Conservation (phyloP, 2,888 invertebrate genomes). For the Troglohyphantes excavatus region DNA sequence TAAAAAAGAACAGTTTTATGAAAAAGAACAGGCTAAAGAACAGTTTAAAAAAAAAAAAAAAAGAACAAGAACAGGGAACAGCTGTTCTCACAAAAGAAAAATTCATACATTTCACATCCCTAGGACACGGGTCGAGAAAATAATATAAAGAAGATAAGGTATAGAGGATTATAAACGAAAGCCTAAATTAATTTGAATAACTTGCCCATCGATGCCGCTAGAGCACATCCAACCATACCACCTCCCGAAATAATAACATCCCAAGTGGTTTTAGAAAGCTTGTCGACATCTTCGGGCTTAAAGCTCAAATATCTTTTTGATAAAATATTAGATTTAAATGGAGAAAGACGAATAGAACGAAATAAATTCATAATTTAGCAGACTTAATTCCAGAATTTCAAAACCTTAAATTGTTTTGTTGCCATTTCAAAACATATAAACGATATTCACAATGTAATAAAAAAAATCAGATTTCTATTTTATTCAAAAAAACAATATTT, state of each 20-base stretch:
- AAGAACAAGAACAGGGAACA: too few species aligned
- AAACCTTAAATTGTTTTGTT: neutral
- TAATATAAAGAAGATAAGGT: too few species aligned
- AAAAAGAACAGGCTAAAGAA: too few species aligned
- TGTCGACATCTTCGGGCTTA: constrained; percentile 16
- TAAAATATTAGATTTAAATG: neutral
- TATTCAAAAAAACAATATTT: too few species aligned
- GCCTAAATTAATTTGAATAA: neutral
- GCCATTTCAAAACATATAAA: neutral
- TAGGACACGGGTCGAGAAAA: too few species aligned
- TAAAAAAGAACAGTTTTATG: too few species aligned
- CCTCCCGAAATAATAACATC: constrained; percentile 78
- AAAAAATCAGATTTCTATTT: too few species aligned
- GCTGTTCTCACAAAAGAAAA: too few species aligned
- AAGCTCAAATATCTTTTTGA: neutral
- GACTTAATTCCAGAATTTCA: neutral
- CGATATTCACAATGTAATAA: too few species aligned
- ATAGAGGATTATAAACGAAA: neutral
- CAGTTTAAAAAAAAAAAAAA: too few species aligned
- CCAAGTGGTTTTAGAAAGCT: constrained; percentile 56
- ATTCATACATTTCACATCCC: too few species aligned
- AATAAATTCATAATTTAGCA: constrained; percentile 32
- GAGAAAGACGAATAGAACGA: neutral
- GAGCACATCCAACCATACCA: constrained; percentile 76
- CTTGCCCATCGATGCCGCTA: constrained; percentile 75